These are phyloP conservation scores for Picus viridis DNA, from an alignment of 2,797 vertebrate species.

Conservation along the genomic window DNA sequence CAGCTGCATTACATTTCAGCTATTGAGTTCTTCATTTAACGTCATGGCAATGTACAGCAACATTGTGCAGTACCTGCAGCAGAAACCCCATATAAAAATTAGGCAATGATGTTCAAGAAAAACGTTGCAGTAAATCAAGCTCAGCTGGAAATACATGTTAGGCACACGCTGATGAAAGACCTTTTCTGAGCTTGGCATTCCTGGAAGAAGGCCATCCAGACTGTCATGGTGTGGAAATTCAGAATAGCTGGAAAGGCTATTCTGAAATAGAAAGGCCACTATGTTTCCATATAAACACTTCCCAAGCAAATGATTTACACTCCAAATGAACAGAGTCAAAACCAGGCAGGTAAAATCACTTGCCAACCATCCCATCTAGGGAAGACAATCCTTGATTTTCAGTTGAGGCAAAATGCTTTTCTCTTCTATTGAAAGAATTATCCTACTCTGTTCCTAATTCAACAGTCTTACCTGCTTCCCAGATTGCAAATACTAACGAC, in stretches of 20 bases:
- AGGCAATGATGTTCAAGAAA: background rate
- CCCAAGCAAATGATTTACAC: background rate
- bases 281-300: background rate
- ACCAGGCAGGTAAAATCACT: background rate
- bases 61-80: background rate
- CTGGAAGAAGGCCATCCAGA: background rate
- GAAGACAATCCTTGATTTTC: background rate
- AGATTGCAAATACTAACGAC: background rate
- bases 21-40: background rate
- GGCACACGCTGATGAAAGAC: background rate
- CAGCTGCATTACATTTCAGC: background rate
- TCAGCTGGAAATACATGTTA: background rate
- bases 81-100: background rate
- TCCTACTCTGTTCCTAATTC: background rate
- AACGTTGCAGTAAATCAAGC: background rate
- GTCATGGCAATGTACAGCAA: background rate
- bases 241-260: background rate
- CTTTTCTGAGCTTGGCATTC: background rate
- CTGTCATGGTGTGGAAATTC: background rate
- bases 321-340: background rate
- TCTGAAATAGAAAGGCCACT: too few relatives aligned
- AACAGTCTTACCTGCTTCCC: background rate
- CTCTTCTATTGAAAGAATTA: background rate
- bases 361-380: background rate
- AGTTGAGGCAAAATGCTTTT: background rate